Base-by-base conservation (phyloP, 2,888 invertebrate genomes). In the Cactoblastis cactorum region DNA sequence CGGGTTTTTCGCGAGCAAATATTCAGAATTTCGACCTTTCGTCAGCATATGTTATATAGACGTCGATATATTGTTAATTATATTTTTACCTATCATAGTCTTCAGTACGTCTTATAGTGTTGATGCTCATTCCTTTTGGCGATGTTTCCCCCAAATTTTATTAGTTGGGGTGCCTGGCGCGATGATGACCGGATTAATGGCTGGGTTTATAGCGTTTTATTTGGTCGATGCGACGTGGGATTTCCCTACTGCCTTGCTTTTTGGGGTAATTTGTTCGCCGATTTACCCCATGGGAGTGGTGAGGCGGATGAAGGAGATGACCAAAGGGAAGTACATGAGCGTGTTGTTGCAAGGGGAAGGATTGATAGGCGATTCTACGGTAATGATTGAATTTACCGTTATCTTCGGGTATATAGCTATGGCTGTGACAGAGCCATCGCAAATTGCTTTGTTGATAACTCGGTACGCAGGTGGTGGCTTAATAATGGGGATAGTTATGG, bases 261-360 rank as follows among this genome's bases (percentile, higher is more conserved):
- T 86, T 41, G 88, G 88, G 0, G 65, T 86, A 0, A 73, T 84
- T 0, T 88, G 86, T 51, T 77, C 84, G 0, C 86, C 88, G 0
- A 84, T 86, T 34, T 85, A 87, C 51, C 86, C 88, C 0, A 71
- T 83, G 55, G 88, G 88, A 56, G 81, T 88, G 0, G 84, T 89
- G 0, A 78, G 65, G 33, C 75, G 76, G 35, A 62, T 88, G 6
- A 79, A 74, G 53, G 77, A 82, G 17, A 77, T 80, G 69, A 67
- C 76, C 0, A 81, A 72, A 59, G 87, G 85, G n/a, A 89, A 86
- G 52, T 77, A 80, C 45, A 72, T 88, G 0, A 82, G 83, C 39
- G 83, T 88, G 0, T 53, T 88, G 0, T 59, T 88, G 1, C 57
- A 83, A 0, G 88, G 88, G 0, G 88, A 89, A 62, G 86, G 86